Conservation (phyloP, 53 echinoderm and acorn worm species). For the Luidia sarsii region DNA sequence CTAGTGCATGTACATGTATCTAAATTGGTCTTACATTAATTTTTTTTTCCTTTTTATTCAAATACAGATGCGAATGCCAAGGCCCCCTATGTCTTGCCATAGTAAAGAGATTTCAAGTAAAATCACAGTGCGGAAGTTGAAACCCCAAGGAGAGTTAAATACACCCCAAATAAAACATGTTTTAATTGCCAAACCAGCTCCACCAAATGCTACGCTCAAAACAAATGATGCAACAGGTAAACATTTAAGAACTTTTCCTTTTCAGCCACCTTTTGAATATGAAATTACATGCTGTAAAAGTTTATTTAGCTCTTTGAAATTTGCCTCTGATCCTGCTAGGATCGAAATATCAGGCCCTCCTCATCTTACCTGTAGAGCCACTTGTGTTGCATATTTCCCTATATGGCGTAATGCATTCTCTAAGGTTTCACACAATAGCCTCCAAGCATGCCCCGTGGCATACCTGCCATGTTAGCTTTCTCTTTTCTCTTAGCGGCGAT, state of each 20-base stretch:
- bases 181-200: slow-evolving; percentile 92
- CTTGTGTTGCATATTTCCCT: too few relatives aligned
- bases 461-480: too few relatives aligned
- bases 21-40: too few relatives aligned
- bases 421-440: too few relatives aligned
- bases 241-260: slow-evolving; percentile 12
- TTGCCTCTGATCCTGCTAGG: too few relatives aligned
- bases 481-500: too few relatives aligned
- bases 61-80: slow-evolving; percentile 75
- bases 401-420: too few relatives aligned
- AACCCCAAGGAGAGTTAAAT: slow-evolving; percentile 84
- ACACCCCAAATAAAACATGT: slow-evolving; percentile 74
- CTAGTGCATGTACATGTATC: too few relatives aligned
- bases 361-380: too few relatives aligned
- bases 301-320: neutral
- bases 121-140: slow-evolving; percentile 85
- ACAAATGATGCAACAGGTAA: slow-evolving; percentile 77
- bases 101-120: slow-evolving; percentile 35
- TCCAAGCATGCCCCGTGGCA: too few relatives aligned
- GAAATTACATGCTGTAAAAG: neutral
- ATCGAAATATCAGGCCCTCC: too few relatives aligned
- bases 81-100: slow-evolving; percentile 67
- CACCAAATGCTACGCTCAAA: slow-evolving; percentile 79
- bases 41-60: neutral
- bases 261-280: neutral